Percentiles rank a stretch among this genome's conserved stretches.
phyloP scores from a whole-genome alignment of 92 coral and sea anemone genomes.

The Plumapathes pennacea region DNA sequence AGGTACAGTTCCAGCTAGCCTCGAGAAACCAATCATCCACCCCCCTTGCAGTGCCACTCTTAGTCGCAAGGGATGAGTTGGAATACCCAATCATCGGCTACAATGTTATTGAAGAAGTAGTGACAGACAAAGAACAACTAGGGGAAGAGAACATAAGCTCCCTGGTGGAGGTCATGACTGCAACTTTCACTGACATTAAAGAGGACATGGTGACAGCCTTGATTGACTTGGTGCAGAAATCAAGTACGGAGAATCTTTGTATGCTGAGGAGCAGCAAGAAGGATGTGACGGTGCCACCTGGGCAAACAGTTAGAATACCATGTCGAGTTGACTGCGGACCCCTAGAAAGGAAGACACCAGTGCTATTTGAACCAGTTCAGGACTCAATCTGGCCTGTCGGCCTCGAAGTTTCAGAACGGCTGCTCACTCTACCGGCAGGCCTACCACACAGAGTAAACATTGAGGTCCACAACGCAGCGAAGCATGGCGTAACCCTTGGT shows the following conservation, averaged over 20 bases:
- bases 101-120: constrained; percentile 57
- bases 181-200: too few species aligned
- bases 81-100: constrained; percentile 62
- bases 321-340: constrained; percentile 45
- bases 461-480: constrained; percentile 40
- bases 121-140: constrained; percentile 9
- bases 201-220: too few species aligned
- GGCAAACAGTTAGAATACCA: constrained; percentile 10
- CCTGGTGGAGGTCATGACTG: too few species aligned
- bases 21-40: constrained; percentile 5
- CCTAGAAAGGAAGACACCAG: constrained; percentile 17
- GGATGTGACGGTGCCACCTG: constrained; percentile 30
- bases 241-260: constrained; percentile 7
- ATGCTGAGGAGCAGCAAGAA: constrained; percentile 12
- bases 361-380: constrained; percentile 56
- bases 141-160: too few species aligned
- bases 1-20: constrained; percentile 15
- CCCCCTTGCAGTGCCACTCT: constrained; percentile 48
- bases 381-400: constrained; percentile 29
- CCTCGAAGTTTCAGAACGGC: constrained; percentile 33
- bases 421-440: constrained; percentile 45
- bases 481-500: constrained; percentile 45
- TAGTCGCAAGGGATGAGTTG: constrained; percentile 33
- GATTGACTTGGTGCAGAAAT: too few species aligned
- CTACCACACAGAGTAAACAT: constrained; percentile 45